These are phyloP conservation scores for Pseudomyrmex concolor DNA, from an alignment of 1,140 invertebrate species.

Conservation along the genomic window DNA sequence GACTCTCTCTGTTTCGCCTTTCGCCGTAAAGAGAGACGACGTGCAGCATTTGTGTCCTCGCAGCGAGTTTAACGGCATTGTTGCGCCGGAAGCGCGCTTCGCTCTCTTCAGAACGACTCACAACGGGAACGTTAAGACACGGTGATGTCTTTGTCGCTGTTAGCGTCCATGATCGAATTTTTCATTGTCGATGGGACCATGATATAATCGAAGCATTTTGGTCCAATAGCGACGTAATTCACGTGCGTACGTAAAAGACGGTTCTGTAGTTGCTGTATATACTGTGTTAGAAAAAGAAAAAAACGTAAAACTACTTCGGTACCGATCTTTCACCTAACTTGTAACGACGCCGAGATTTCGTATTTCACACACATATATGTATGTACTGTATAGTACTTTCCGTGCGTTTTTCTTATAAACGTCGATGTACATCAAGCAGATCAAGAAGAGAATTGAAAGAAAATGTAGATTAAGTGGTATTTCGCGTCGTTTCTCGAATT, in stretches of 20 bases:
- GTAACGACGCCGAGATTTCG: conserved; percentile 41
- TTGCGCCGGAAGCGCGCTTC: conserved; percentile 34
- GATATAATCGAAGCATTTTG: conserved; percentile 13
- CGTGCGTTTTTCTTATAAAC: conserved; percentile 41
- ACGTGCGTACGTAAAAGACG: conserved; percentile 6
- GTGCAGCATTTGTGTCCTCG: conserved; percentile 14
- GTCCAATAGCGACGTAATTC: conserved; percentile 40
- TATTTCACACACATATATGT: conserved; percentile 25
- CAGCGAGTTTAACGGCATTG: conserved; percentile 17
- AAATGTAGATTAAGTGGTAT: conserved; percentile 25
- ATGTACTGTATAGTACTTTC: background rate
- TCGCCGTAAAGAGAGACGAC: background rate
- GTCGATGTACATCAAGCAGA: background rate
- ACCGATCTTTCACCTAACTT: conserved; percentile 36
- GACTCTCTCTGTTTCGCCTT: conserved; percentile 5
- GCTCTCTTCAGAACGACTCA: conserved; percentile 47
- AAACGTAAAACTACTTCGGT: conserved; percentile 24
- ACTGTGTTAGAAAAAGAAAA: conserved; percentile 29
- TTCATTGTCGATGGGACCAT: conserved; percentile 49
- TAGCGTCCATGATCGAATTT: conserved; percentile 37
- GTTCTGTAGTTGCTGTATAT: conserved; percentile 41
- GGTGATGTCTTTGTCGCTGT: conserved; percentile 41
- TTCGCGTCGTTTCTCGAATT: conserved; percentile 25
- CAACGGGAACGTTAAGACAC: conserved; percentile 17
- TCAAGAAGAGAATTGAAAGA: background rate